Conservation (phyloP, 2,888 invertebrate genomes). For the Ypsolopha sequella region DNA sequence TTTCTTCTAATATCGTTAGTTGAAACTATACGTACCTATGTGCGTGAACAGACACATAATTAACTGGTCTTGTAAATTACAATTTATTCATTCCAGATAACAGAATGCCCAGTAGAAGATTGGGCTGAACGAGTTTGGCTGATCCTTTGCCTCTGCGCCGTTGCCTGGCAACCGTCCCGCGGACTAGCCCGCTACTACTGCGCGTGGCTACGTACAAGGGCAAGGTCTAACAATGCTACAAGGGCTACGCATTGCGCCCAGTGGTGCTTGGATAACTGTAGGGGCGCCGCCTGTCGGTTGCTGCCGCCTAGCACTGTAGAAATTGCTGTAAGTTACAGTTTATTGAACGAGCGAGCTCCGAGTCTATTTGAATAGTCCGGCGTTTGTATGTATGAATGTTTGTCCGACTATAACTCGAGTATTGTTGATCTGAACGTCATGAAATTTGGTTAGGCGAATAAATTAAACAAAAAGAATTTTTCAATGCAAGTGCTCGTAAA, state of each 20-base stretch:
- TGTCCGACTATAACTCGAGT: too few species aligned
- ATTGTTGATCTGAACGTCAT: too few species aligned
- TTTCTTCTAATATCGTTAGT: too few species aligned
- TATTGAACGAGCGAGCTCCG: too few species aligned
- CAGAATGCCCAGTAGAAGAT: constrained; percentile 88
- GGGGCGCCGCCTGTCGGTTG: constrained; percentile 86
- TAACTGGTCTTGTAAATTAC: too few species aligned
- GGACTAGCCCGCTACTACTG: constrained; percentile 84
- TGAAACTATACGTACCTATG: too few species aligned
- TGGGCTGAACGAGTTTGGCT: constrained; percentile 91
- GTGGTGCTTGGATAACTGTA: constrained; percentile 94
- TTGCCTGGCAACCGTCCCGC: constrained; percentile 93
- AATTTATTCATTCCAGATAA: constrained; percentile 51
- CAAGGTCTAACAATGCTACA: constrained; percentile 44
- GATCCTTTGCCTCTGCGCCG: constrained; percentile 88
- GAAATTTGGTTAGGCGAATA: too few species aligned
- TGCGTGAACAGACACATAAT: too few species aligned
- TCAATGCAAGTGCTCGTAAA: too few species aligned
- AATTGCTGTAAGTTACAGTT: constrained; percentile 82
- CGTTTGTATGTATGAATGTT: too few species aligned
- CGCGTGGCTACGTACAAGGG: constrained; percentile 50
- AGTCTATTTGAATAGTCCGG: too few species aligned
- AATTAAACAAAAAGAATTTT: too few species aligned
- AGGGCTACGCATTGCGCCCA: constrained; percentile 83
- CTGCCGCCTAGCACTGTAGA: constrained; percentile 93